Evolutionary conservation across 2,888 invertebrate genomes (phyloP), one percentile per base, ranked within the genome.

Genomic region (Drosophila ochracea): DNA sequence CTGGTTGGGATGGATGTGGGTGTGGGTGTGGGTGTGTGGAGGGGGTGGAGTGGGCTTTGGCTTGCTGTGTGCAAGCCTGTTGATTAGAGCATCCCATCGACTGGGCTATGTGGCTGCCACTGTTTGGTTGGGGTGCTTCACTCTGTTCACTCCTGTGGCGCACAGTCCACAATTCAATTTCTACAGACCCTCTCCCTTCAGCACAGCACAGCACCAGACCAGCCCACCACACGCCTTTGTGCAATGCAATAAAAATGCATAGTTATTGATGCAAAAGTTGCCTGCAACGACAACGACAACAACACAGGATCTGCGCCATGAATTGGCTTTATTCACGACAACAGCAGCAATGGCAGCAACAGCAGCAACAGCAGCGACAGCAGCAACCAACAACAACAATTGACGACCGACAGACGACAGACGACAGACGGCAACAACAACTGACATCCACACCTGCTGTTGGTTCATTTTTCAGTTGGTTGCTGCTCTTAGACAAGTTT

Each of bases 211-310:
- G 33, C 19, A 28, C 37, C 37, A 6, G 47, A 13, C 10, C 7
- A 7, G 35, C 19, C 43, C 21, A 28, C 30, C 49, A 2, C 52
- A 43, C 39, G 41, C 35, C 68, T 54, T 55, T n/a, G 31, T 50
- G 49, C 28, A 21, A 37, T 59, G 70, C 71, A 73, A 73, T 85
- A 85, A 83, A 85, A 66, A 68, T 63, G 63, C 62, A 47, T 69
- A 66, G 69, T 85, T 84, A 84, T 88, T 76, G 70, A 77, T 62
- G 83, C 83, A 74, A 50, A 76, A 69, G 60, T 73, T 79, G 61
- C 35, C 43, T 50, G 64, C 64, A 21, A 54, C 63, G 28, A 33
- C 63, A 63, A 6, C n/a, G 31, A 52, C 41, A 61, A 30, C 3
- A 43, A 25, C 9, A 25, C 35, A 35, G 21, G n/a, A 33, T 63